Conservation (phyloP, 2,113 vertebrate genomes). For the Mustelus asterias region DNA sequence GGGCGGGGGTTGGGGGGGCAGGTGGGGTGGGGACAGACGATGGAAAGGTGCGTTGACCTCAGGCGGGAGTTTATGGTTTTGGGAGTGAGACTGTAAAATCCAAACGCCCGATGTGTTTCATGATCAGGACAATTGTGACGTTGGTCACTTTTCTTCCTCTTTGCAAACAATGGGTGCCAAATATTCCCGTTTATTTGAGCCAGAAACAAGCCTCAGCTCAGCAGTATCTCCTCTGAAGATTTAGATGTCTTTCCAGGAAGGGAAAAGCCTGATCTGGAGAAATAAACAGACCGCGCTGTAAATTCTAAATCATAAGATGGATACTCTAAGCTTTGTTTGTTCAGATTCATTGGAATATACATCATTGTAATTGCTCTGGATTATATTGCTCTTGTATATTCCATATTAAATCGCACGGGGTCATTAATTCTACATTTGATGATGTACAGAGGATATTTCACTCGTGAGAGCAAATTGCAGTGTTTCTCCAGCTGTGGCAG, state of each 20-base stretch:
- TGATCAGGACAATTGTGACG: background rate
- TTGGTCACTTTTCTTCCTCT: background rate
- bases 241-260: background rate
- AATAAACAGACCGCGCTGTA: background rate
- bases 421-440: background rate
- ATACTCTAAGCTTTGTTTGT: background rate
- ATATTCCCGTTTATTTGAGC: background rate
- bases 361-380: background rate
- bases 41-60: too few species aligned
- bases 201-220: background rate
- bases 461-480: background rate
- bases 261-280: background rate
- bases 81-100: too few species aligned
- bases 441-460: background rate
- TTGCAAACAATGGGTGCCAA: background rate
- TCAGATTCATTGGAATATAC: background rate
- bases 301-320: background rate
- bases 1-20: too few species aligned
- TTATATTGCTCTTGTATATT: background rate
- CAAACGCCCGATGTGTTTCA: too few species aligned
- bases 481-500: background rate
- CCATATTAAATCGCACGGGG: background rate
- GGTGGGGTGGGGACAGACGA: too few species aligned
- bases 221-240: background rate
- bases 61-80: too few species aligned